Percentiles rank a stretch among this genome's conserved stretches.
Evolutionary conservation across 2,113 vertebrate genomes (phyloP).

Genomic region (Halichoeres trimaculatus): DNA sequence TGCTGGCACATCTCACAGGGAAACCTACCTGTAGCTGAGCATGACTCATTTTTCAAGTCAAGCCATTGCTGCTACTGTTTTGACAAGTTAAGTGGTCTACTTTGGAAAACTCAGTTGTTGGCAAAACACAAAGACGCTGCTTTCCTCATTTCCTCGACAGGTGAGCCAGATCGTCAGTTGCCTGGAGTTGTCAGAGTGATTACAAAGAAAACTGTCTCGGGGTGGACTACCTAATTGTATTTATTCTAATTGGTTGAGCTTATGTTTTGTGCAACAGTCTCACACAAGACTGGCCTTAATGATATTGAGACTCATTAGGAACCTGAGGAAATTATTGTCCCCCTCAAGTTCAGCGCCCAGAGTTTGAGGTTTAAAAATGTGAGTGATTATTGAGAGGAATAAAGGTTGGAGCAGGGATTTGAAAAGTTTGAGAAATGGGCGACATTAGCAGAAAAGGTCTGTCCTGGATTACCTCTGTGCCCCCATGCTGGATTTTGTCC

Average conservation of each 20-base stretch:
- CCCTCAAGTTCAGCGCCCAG: background rate
- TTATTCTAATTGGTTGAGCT: background rate
- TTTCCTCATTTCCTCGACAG: background rate
- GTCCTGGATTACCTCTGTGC: too few relatives aligned
- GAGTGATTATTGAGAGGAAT: constrained; percentile 29
- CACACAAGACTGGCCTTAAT: constrained; percentile 10
- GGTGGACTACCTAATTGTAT: constrained; percentile 11
- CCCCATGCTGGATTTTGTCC: too few relatives aligned
- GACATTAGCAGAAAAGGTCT: too few relatives aligned
- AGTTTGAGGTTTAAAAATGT: constrained; percentile 17
- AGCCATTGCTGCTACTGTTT: constrained; percentile 18
- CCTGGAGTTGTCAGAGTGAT: background rate
- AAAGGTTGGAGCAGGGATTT: constrained; percentile 32
- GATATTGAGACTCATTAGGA: constrained; percentile 18
- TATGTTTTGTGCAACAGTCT: constrained; percentile 8
- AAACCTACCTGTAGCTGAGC: constrained; percentile 1
- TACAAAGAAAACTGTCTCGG: background rate
- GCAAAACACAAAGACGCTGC: background rate
- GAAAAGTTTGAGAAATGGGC: too few relatives aligned
- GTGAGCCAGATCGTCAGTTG: background rate
- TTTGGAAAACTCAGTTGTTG: constrained; percentile 7
- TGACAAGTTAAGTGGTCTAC: constrained; percentile 9
- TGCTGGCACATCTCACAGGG: background rate
- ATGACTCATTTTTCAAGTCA: constrained; percentile 2
- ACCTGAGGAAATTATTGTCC: constrained; percentile 15